Evolutionary conservation across 2,797 vertebrate genomes (phyloP).

Genomic region (Eulemur mongoz): DNA sequence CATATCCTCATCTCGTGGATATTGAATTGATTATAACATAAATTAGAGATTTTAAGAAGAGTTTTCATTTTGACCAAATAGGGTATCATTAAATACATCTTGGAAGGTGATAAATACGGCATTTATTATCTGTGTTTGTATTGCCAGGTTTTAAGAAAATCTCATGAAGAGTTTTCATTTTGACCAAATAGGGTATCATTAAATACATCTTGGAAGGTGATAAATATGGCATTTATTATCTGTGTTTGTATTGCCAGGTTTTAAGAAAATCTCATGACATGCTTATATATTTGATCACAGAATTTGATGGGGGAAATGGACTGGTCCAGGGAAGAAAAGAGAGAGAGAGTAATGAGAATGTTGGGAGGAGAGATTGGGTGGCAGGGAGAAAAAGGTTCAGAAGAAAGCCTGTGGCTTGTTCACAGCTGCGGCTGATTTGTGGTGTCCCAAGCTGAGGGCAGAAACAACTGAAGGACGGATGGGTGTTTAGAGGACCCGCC

Average conservation of each 20-base stretch:
- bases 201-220: neutral
- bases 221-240: neutral
- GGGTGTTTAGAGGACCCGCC: neutral
- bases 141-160: neutral
- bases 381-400: neutral
- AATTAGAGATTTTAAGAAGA: neutral
- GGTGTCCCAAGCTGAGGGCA: neutral
- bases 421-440: neutral
- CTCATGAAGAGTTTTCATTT: neutral
- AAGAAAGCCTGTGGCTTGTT: neutral
- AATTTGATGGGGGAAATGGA: neutral
- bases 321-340: neutral
- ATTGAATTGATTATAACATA: neutral
- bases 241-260: neutral
- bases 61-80: neutral
- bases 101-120: neutral
- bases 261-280: neutral
- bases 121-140: neutral
- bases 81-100: neutral
- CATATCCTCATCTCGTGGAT: neutral
- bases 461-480: neutral
- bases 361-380: neutral
- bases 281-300: neutral
- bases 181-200: neutral
- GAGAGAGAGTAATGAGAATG: neutral